Conservation (phyloP, 2,888 invertebrate species). For the Drymonia ruficornis region DNA sequence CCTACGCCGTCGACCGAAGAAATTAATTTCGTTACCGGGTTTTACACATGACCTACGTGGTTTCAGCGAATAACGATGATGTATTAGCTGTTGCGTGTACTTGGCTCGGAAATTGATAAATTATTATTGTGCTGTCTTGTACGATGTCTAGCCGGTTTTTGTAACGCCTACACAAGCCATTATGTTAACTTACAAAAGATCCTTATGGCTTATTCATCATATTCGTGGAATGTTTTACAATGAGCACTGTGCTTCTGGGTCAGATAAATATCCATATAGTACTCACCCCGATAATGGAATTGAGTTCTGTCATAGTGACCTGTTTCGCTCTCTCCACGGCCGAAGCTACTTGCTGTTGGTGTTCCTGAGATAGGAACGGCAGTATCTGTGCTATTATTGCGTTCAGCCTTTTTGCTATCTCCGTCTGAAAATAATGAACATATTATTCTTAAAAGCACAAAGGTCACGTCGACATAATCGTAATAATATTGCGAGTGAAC, state of each 20-base stretch:
- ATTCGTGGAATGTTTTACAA: conserved; percentile 2
- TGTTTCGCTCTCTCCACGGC: conserved; percentile 98
- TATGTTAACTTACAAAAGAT: neutral
- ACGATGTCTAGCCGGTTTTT: conserved; percentile 1
- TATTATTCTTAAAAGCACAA: conserved; percentile 23
- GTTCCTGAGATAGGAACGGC: conserved; percentile 95
- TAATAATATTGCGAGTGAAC: conserved; percentile 42
- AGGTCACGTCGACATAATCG: conserved; percentile 37
- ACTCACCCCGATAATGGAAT: conserved; percentile 97
- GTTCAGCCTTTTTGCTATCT: conserved; percentile 97
- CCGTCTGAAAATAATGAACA: conserved; percentile 88
- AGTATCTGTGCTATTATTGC: conserved; percentile 97
- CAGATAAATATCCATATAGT: conserved; percentile 7
- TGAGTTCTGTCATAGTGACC: conserved; percentile 97
- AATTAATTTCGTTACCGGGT: conserved; percentile 55
- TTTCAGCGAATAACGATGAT: conserved; percentile 24
- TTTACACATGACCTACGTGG: conserved; percentile 25
- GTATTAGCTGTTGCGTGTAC: conserved; percentile 10
- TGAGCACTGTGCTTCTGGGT: neutral
- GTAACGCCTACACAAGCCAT: neutral
- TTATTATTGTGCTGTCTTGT: conserved; percentile 4
- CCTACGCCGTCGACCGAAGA: conserved; percentile 32
- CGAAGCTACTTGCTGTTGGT: conserved; percentile 96
- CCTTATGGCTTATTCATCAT: neutral
- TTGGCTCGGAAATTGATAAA: conserved; percentile 3